Base-by-base conservation (phyloP, 2,888 invertebrate species). In the Mimumesa dahlbomi region DNA sequence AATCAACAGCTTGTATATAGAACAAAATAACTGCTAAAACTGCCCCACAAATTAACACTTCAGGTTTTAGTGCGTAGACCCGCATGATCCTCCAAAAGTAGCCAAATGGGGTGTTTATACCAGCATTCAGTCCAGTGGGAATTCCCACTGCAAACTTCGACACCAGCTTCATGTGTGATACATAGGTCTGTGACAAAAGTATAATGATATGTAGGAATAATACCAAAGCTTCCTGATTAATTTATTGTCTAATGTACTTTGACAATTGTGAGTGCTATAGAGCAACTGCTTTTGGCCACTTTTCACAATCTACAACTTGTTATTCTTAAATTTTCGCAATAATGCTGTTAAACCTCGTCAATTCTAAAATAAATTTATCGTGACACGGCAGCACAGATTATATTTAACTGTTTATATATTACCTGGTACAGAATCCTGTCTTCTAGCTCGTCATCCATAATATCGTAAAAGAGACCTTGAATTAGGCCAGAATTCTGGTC, bases 371-470 rank as follows among this genome's bases (percentile, higher is more conserved):
- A n/a, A 7, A 38, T 31, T 22, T 40, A n/a, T n/a, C 36, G 13
- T 13, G n/a, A 11, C 45, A 40, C 16, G 6, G 21, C 29, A 7
- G 6, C 16, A 16, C 34, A 11, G 1, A 40, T 7, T 54, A 2
- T 13, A 45, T 50, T 18, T n/a, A n/a, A n/a, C n/a, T 0, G 18
- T 61, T 38, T 13, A 49, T 29, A 34, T 59, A 11, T n/a, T 36
- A 88, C 88, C 88, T 96, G 96, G 90, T 96, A 95, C 85, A 96
- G 91, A 85, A 96, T 94, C 92, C 93, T 94, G 86, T 96, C 96
- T 91, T 97, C 96, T 86, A 96, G 91, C 91, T 96, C 96, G 94
- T 97, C 96, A 93, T 97, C 97, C 97, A 97, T 97, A 87, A 75
- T 89, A 83, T 74, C 43, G 13, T 49, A 29, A 43, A 38, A 29